These are phyloP conservation scores for Ferdinandea cuprea DNA, from an alignment of 2,888 invertebrate species.

Conservation along the genomic window DNA sequence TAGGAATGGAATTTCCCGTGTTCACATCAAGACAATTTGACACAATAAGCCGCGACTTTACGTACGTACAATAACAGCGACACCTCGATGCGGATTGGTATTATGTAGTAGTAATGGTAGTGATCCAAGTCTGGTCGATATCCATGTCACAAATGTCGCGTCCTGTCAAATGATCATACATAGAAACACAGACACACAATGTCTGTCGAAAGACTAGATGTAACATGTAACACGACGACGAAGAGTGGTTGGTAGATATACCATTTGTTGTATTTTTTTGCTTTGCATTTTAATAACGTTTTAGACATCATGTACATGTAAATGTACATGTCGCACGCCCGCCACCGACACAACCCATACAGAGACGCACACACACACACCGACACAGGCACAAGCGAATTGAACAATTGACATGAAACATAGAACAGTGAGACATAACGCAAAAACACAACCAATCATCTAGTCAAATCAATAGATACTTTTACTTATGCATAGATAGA, in stretches of 20 bases:
- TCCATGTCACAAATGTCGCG: conserved; percentile 71
- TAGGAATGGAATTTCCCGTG: conserved; percentile 59
- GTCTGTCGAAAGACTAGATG: conserved; percentile 33
- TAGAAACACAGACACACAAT: conserved; percentile 21
- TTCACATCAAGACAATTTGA: conserved; percentile 45
- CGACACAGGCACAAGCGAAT: conserved; percentile 21
- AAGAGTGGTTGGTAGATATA: not conserved
- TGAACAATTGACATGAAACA: conserved; percentile 62
- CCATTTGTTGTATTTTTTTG: too few species aligned
- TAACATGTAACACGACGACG: conserved; percentile 34
- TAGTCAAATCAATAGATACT: conserved; percentile 56
- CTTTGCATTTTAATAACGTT: conserved; percentile 59
- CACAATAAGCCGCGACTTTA: conserved; percentile 29
- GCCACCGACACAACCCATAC: conserved; percentile 17
- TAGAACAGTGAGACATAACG: conserved; percentile 48
- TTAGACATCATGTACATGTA: conserved; percentile 58
- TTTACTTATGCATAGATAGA: conserved; percentile 48
- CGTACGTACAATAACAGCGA: too few species aligned
- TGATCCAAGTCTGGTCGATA: conserved; percentile 66
- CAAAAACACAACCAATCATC: conserved; percentile 64
- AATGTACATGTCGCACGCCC: conserved; percentile 23
- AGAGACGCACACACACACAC: not conserved
- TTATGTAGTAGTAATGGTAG: too few species aligned
- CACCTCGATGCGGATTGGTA: not conserved
- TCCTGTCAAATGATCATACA: conserved; percentile 59